These are phyloP conservation scores for Cottus gobio DNA, from an alignment of 2,113 vertebrate genomes.

Conservation along the genomic window DNA sequence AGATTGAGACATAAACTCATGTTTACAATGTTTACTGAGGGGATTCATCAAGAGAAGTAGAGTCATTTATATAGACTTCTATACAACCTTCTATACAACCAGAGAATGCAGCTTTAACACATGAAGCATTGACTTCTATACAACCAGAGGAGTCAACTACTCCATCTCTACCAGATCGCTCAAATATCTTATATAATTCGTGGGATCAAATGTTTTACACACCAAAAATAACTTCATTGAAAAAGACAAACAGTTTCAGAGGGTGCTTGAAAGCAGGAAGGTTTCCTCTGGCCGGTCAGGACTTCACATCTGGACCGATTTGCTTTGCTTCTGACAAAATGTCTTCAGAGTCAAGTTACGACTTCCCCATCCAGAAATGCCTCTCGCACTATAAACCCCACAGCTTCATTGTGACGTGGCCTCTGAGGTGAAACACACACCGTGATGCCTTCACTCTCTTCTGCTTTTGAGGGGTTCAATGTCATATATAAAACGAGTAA, in stretches of 20 bases:
- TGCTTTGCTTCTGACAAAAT: conserved; percentile 22
- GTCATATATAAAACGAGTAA: neutral
- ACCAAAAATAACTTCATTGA: neutral
- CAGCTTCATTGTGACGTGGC: neutral
- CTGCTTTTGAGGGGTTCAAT: neutral
- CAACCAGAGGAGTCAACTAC: no score
- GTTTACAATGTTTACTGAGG: no score
- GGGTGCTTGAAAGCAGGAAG: neutral
- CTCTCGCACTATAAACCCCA: neutral
- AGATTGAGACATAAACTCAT: no score
- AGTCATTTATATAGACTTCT: no score
- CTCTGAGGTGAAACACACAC: neutral
- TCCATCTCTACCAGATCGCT: no score
- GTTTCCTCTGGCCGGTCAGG: conserved; percentile 42
- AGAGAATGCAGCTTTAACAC: no score
- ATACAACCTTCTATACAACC: no score
- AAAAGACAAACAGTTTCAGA: neutral
- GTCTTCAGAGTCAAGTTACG: conserved; percentile 2
- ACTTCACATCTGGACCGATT: conserved; percentile 64
- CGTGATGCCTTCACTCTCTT: neutral
- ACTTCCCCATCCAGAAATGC: neutral
- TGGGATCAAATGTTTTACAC: neutral
- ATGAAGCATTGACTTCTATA: no score
- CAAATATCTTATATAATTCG: neutral
- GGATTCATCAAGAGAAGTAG: no score